Base-by-base conservation (phyloP, 2,888 invertebrate genomes). In the Chrysolina haemoptera region DNA sequence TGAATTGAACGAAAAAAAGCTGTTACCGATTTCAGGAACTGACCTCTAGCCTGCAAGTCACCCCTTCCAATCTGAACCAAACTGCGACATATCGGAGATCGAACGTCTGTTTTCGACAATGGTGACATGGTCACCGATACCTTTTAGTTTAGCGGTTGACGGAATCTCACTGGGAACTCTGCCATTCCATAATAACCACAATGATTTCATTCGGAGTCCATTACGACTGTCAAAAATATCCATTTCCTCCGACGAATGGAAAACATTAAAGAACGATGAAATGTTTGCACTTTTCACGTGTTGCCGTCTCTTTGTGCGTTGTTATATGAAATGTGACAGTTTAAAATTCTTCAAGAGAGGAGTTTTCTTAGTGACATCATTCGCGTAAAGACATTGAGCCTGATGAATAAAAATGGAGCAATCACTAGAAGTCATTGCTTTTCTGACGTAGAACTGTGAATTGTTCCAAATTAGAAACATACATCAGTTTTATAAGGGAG, bases 201-300 rank as follows among this genome's bases (percentile, higher is more conserved):
- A 80, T 75, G 77, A 78, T 77, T 74, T 74, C 80, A 79, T 79
- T 80, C 78, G 77, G 73, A 79, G 78, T 80, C 80, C 81, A 81
- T 81, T 81, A 81, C 76, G 66, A 74, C 73, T 35, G 67, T 76
- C 78, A 77, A 73, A 78, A 75, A 50, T 63, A 35, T 62, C 67
- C 53, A 68, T 72, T 72, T 72, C 72, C 72, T 63, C 43, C 53
- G 53, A 12, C 63, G 41, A 20, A 63, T 22, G 11, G 62, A 50
- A 35, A 62, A 53, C 62, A 40, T 43, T 46, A 40, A n/a, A 43
- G 16, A 65, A 43, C 50, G 50, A 16, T 46, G 46, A 18, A 63
- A 66, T 72, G 53, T 68, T 59, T 59, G 35, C 59, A 35, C 59
- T 59, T 59, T 59, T 59, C n/a, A 35, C 14, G 35, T 35, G 59